Percentiles rank a stretch among this genome's conserved stretches.
phyloP scores from a whole-genome alignment of 2,113 vertebrate genomes.

The Myiopsitta monachus region DNA sequence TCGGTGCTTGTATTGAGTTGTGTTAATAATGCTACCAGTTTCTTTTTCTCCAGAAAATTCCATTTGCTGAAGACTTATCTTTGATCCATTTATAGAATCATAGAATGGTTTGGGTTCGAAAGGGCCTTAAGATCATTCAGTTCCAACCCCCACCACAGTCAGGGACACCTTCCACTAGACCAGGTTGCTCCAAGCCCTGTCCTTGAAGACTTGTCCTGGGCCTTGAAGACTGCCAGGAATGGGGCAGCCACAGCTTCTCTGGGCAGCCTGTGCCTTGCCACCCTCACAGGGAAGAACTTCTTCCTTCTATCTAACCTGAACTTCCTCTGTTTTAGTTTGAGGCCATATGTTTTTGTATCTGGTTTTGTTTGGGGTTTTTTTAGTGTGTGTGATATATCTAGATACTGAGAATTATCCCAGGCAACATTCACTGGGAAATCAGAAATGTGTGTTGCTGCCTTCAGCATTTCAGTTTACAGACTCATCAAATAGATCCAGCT shows the following conservation, averaged over 20 bases:
- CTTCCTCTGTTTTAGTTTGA: neutral
- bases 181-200: neutral
- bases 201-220: too few relatives aligned
- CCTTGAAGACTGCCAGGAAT: neutral
- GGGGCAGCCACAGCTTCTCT: neutral
- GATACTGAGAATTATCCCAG: neutral
- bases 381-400: neutral
- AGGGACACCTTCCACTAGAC: neutral
- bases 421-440: neutral
- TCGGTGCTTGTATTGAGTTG: neutral
- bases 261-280: neutral
- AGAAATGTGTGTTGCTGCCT: neutral
- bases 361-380: neutral
- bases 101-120: neutral
- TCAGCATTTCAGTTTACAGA: neutral
- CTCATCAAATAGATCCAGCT: neutral
- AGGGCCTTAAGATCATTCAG: neutral
- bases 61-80: neutral
- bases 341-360: neutral
- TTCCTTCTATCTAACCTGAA: neutral
- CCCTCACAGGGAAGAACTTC: neutral
- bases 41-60: neutral
- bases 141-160: neutral
- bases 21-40: neutral
- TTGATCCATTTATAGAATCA: neutral